These are phyloP conservation scores for Enteromius afrohamiltoni DNA, from an alignment of 2,797 vertebrate genomes.

Conservation along the genomic window DNA sequence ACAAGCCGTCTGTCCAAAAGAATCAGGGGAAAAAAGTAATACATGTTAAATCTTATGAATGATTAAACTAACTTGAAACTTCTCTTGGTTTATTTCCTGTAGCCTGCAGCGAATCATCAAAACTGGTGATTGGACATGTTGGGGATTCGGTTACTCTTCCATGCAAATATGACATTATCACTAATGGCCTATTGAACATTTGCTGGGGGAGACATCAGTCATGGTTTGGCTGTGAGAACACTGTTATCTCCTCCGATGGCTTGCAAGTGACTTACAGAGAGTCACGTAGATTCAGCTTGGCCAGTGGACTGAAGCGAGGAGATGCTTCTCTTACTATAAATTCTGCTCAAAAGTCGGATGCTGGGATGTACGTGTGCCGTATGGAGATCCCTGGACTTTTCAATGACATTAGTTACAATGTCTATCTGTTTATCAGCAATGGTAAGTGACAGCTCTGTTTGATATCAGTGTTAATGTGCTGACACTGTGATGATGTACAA, in stretches of 20 bases:
- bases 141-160: slow-evolving; percentile 75
- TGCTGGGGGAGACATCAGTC: slow-evolving; percentile 84
- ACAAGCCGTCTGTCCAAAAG: not conserved
- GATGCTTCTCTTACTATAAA: slow-evolving; percentile 79
- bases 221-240: slow-evolving; percentile 69
- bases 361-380: slow-evolving; percentile 84
- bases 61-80: not conserved
- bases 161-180: slow-evolving; percentile 66
- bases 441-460: slow-evolving; percentile 64
- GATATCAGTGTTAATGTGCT: not conserved
- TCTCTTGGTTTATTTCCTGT: slow-evolving; percentile 30
- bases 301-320: slow-evolving; percentile 54
- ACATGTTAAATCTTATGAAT: not conserved
- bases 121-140: slow-evolving; percentile 62
- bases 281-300: slow-evolving; percentile 72
- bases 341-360: slow-evolving; percentile 64
- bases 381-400: slow-evolving; percentile 75
- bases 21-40: not conserved
- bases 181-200: slow-evolving; percentile 60
- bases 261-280: slow-evolving; percentile 58
- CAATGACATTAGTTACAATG: slow-evolving; percentile 73
- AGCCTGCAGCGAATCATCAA: slow-evolving; percentile 42
- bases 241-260: slow-evolving; percentile 71
- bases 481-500: not conserved
- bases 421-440: slow-evolving; percentile 71